A percentile compares a stretch with the other conserved stretches of the same genome.
Conservation (phyloP, 2,797 vertebrate species). For the Megaceryle alcyon region DNA sequence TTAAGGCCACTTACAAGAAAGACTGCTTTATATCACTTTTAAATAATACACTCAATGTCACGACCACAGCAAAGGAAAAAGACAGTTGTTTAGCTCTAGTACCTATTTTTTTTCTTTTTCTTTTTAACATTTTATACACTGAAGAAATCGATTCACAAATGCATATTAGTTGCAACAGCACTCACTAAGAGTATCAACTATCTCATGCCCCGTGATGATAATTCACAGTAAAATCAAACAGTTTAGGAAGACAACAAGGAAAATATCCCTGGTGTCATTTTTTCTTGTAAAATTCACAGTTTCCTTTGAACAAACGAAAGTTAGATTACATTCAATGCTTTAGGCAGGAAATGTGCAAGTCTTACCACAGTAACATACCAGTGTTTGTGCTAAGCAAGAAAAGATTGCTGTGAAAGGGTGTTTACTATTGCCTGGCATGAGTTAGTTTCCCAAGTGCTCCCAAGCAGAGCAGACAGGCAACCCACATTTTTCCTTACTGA, state of each 20-base stretch:
- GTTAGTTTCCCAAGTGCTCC: neutral
- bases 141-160: neutral
- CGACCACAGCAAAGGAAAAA: neutral
- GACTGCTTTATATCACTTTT: neutral
- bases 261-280: neutral
- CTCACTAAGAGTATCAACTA: neutral
- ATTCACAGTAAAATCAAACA: neutral
- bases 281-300: neutral
- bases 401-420: neutral
- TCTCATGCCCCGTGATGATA: neutral
- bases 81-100: neutral
- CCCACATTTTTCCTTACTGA: neutral
- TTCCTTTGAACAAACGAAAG: neutral
- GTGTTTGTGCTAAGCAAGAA: neutral
- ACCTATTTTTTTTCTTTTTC: neutral
- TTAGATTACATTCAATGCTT: neutral
- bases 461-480: neutral
- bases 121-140: neutral
- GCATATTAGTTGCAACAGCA: neutral
- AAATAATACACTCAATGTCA: neutral
- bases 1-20: neutral
- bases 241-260: neutral
- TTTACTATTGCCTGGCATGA: neutral
- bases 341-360: neutral
- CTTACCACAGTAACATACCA: neutral